A percentile compares a stretch with the other conserved stretches of the same genome.
phyloP scores from a whole-genome alignment of 2,888 invertebrate species.

The Lepetodrilus schrolli region DNA sequence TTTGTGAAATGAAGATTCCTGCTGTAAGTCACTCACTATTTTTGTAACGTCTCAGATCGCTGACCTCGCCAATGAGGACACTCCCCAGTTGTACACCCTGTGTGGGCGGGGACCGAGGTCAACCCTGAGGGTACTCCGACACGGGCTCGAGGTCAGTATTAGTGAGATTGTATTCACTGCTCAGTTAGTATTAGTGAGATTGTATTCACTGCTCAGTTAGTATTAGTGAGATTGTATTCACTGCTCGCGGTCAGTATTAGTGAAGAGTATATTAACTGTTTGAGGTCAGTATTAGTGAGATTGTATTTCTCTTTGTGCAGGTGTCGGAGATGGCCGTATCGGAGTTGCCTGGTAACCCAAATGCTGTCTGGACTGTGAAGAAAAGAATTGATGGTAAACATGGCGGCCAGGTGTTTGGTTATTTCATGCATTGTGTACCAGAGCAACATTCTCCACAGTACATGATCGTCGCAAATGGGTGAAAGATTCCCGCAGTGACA shows the following conservation, averaged over 20 bases:
- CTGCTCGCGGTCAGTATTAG: neutral
- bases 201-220: no score
- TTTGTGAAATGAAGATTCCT: neutral
- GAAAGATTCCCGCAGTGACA: no score
- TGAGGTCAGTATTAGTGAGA: neutral
- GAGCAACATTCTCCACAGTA: no score
- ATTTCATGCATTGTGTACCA: no score
- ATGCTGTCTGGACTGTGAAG: constrained; percentile 99
- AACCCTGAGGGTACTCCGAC: constrained; percentile 91
- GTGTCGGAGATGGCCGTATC: constrained; percentile 99
- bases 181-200: no score
- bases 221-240: no score
- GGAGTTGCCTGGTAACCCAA: constrained; percentile 99
- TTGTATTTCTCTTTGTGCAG: constrained; percentile 61
- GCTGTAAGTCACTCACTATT: neutral
- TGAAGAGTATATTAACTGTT: neutral
- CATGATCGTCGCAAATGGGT: no score
- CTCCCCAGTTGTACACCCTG: constrained; percentile 96
- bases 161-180: no score
- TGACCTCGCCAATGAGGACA: constrained; percentile 93
- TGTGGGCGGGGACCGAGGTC: constrained; percentile 97
- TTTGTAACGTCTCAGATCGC: constrained; percentile 72
- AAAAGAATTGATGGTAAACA: constrained; percentile 94
- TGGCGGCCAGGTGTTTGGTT: no score
- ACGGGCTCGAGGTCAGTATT: constrained; percentile 95